Base-by-base conservation (phyloP, 1,140 invertebrate species). In the Drosophila funebris region DNA sequence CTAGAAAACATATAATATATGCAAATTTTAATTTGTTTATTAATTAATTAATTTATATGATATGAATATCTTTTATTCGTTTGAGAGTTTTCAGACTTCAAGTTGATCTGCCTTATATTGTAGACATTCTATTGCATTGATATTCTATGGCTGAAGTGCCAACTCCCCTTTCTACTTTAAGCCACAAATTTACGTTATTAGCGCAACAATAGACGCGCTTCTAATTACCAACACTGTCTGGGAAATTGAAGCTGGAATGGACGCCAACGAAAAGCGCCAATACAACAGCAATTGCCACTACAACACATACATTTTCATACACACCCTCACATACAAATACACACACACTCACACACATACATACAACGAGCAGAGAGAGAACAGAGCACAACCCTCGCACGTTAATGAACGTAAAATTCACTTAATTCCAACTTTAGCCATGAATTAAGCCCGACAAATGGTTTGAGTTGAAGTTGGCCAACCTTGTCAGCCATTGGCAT, bases 371-470 rank as follows among this genome's bases (percentile, higher is more conserved):
- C 31, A 31, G 27, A 46, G 13, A 53, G n/a, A 67, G 20, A 36
- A 37, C 31, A 66, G 75, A 78, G 72, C 76, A 63, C 75, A 78
- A 89, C 85, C 78, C 81, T 85, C 67, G 85, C 80, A 84, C 78
- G 82, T 90, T 91, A 91, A 91, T 91, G 90, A 91, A 90, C 90
- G 90, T 91, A 81, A 91, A 91, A 91, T 91, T 85, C 90, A 88
- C 90, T 91, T 91, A 91, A 91, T 91, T 91, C 84, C 90, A 90
- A 90, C 90, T 90, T 91, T 90, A 84, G 90, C 85, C 89, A 91
- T 89, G 90, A 91, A 91, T 91, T 91, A 91, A 90, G 85, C 77
- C 78, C 87, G 68, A 90, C 78, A 89, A 89, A 87, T 87, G 83
- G 75, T 36, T 36, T 36, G 33, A 13, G 33, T 13, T 13, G 33